phyloP scores from a whole-genome alignment of 2,113 vertebrate genomes.

The Microcebus tavaratra region DNA sequence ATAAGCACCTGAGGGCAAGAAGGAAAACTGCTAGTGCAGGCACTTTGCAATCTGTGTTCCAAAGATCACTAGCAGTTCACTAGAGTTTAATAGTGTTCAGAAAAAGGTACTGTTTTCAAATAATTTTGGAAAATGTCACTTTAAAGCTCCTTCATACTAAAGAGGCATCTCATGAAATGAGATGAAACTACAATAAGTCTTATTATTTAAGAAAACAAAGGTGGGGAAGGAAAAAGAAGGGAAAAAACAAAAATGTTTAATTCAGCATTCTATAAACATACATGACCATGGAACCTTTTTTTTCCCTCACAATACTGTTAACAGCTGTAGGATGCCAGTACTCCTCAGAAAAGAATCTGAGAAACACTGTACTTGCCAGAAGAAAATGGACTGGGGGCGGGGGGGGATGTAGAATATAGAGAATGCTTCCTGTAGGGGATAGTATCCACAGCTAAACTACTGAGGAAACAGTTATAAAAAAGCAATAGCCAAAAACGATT shows the following conservation, averaged over 20 bases:
- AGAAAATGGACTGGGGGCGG: not conserved
- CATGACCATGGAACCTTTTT: not conserved
- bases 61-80: not conserved
- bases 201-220: not conserved
- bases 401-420: not conserved
- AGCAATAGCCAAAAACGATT: not conserved
- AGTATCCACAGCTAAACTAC: not conserved
- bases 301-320: not conserved
- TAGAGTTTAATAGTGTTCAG: not conserved
- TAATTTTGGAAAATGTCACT: constrained; percentile 3
- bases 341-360: not conserved
- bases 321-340: not conserved
- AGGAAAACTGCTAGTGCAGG: not conserved
- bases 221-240: not conserved
- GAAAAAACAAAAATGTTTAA: not conserved
- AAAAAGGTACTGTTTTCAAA: not conserved
- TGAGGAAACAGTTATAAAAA: not conserved
- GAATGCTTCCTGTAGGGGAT: not conserved
- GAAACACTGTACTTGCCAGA: not conserved
- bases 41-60: not conserved
- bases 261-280: not conserved
- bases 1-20: not conserved
- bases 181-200: not conserved
- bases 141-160: not conserved
- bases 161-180: not conserved